Percentiles rank a stretch among this genome's conserved stretches.
These are phyloP conservation scores for Capreolus pygargus DNA, from an alignment of 2,113 vertebrate genomes.

Conservation along the genomic window DNA sequence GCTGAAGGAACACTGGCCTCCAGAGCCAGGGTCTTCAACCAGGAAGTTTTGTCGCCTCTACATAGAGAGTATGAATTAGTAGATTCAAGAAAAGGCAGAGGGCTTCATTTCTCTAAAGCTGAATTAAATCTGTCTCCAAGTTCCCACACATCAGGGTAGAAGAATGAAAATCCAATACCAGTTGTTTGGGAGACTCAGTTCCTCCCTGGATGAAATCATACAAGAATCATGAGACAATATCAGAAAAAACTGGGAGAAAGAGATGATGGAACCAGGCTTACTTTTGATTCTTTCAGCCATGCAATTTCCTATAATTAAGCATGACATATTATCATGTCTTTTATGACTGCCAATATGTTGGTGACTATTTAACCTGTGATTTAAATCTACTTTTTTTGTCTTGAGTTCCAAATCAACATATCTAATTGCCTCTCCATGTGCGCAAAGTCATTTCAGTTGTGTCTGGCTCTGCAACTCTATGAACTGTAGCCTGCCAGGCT, in stretches of 20 bases:
- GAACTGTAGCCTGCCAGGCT: neutral
- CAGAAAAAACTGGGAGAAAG: neutral
- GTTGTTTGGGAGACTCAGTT: neutral
- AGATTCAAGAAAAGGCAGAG: neutral
- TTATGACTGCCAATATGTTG: neutral
- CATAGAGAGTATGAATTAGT: neutral
- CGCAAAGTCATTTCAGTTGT: neutral
- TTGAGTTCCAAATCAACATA: neutral
- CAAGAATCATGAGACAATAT: neutral
- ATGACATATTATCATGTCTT: neutral
- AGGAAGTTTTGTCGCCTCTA: neutral
- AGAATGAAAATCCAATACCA: neutral
- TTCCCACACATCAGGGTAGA: neutral
- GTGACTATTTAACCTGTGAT: neutral
- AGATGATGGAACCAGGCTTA: neutral
- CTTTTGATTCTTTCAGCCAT: neutral
- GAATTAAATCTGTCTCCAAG: neutral
- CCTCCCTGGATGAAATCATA: neutral
- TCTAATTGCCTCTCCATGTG: neutral
- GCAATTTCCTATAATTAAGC: neutral
- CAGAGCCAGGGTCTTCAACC: neutral
- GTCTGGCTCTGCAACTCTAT: rapidly evolving
- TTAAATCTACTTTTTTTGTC: neutral
- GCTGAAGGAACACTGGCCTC: neutral
- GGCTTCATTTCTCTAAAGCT: neutral